Evolutionary conservation across 2,888 invertebrate genomes (phyloP).

Genomic region (Conops quadrifasciatus): DNA sequence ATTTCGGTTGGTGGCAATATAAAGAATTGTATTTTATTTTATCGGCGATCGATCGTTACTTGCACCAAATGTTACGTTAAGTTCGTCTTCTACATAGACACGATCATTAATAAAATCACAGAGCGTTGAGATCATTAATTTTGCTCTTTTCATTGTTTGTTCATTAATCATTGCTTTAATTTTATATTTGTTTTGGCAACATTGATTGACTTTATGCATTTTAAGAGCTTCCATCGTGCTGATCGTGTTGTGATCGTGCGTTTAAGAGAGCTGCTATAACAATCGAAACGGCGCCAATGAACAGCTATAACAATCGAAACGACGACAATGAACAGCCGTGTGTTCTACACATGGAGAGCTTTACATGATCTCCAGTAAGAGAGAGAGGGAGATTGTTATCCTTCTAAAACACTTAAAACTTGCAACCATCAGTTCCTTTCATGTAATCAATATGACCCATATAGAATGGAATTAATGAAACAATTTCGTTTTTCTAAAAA

Average conservation of each 20-base stretch:
- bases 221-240: neutral
- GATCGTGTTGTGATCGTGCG: neutral
- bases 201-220: slow-evolving; percentile 13
- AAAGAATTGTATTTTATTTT: no score
- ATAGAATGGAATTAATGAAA: no score
- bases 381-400: no score
- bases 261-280: slow-evolving; percentile 28
- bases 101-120: no score
- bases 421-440: no score
- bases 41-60: neutral
- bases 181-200: slow-evolving; percentile 40
- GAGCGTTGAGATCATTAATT: slow-evolving; percentile 10
- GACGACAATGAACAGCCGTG: neutral
- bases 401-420: no score
- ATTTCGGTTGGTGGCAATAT: no score
- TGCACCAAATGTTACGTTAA: neutral
- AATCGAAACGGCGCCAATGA: slow-evolving; percentile 46
- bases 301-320: slow-evolving; percentile 7
- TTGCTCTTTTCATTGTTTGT: neutral
- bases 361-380: no score
- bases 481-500: neutral
- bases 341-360: no score
- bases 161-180: slow-evolving; percentile 39
- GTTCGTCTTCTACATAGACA: no score
- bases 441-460: no score